Conservation (phyloP, 1,140 invertebrate genomes). For the Mamestra configurata region DNA sequence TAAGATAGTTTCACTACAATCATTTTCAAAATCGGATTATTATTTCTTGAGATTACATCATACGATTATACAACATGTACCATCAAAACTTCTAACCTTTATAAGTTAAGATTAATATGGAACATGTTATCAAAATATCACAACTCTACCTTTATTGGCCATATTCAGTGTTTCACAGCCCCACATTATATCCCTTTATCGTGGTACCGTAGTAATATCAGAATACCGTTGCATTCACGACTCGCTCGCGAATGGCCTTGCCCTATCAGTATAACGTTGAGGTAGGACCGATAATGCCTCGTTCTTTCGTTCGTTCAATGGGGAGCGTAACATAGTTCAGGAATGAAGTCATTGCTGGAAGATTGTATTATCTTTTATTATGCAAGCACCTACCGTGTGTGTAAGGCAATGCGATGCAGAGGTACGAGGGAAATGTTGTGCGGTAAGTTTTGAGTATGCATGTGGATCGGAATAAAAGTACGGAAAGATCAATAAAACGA, state of each 20-base stretch:
- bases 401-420: too few relatives aligned
- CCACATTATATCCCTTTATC: constrained; percentile 1
- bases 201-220: constrained; percentile 6
- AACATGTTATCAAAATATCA: too few relatives aligned
- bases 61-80: too few relatives aligned
- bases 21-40: too few relatives aligned
- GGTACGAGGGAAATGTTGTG: too few relatives aligned
- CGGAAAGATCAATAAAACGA: too few relatives aligned
- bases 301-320: constrained; percentile 7
- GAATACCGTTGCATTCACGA: constrained; percentile 21
- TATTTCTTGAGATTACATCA: too few relatives aligned
- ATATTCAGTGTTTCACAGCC: background rate
- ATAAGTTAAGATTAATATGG: too few relatives aligned
- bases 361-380: constrained; percentile 5
- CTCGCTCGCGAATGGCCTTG: background rate
- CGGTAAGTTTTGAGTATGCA: too few relatives aligned
- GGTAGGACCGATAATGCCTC: constrained; percentile 15
- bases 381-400: background rate
- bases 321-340: background rate
- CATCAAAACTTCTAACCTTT: too few relatives aligned
- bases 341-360: background rate
- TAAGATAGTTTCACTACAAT: too few relatives aligned
- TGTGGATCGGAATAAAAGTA: too few relatives aligned
- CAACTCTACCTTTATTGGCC: background rate
- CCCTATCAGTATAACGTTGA: constrained; percentile 13